phyloP scores from a whole-genome alignment of 2,113 vertebrate species.

The Rhipidura dahli region DNA sequence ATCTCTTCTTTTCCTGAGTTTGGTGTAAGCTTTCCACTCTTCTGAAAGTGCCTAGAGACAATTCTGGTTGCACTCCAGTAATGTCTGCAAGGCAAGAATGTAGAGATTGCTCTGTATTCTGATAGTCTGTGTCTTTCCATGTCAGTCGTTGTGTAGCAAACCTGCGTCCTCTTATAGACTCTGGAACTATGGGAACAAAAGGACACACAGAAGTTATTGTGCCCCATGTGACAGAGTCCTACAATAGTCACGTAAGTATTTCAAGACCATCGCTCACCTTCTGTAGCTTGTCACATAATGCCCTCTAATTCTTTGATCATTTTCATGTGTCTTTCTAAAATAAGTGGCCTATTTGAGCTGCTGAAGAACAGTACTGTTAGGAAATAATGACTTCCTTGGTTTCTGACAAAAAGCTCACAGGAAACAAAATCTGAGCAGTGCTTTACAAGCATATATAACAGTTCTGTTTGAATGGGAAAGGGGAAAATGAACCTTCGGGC shows the following conservation, averaged over 20 bases:
- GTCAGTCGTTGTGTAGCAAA: slow-evolving; percentile 92
- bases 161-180: slow-evolving; percentile 92
- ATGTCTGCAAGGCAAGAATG: neutral
- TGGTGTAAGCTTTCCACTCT: neutral
- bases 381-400: neutral
- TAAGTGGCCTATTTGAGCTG: neutral
- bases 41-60: neutral
- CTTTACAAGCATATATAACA: neutral
- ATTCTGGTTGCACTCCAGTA: neutral
- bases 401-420: neutral
- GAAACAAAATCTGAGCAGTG: neutral
- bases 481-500: neutral
- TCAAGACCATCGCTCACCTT: neutral
- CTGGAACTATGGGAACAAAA: slow-evolving; percentile 99
- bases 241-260: slow-evolving; percentile 93
- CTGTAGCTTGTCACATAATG: neutral
- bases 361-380: neutral
- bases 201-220: slow-evolving; percentile 96
- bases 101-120: neutral
- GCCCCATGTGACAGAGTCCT: slow-evolving; percentile 94
- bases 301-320: neutral
- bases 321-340: neutral
- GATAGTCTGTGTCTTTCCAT: slow-evolving; percentile 9
- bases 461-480: neutral
- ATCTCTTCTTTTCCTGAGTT: neutral